Conservation (phyloP, 2,888 invertebrate genomes). For the Apamea crenata region DNA sequence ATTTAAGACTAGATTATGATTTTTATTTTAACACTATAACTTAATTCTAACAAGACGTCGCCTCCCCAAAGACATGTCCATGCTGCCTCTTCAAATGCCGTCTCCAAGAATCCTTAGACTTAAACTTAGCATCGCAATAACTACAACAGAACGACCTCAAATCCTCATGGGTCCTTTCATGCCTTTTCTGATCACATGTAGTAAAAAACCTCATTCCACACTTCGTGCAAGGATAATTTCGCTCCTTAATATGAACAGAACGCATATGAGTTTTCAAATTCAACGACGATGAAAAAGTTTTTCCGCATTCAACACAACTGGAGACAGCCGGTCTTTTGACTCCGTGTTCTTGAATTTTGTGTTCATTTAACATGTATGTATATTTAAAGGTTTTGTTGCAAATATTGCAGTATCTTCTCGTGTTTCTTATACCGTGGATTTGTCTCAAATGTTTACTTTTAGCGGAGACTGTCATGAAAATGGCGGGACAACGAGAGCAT, state of each 20-base stretch:
- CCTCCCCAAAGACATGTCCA: conserved; percentile 47
- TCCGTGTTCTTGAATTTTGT: conserved; percentile 73
- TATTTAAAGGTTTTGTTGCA: conserved; percentile 72
- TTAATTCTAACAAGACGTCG: background rate
- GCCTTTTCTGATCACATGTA: conserved; percentile 71
- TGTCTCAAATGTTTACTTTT: conserved; percentile 58
- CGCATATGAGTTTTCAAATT: conserved; percentile 74
- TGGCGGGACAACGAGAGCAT: conserved; percentile 72
- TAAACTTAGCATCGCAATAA: conserved; percentile 73
- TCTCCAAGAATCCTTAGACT: conserved; percentile 75
- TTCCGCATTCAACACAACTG: conserved; percentile 73
- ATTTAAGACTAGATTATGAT: background rate
- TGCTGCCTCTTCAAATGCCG: conserved; percentile 76
- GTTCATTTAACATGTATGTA: conserved; percentile 67
- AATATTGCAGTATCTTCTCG: conserved; percentile 62
- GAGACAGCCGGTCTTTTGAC: conserved; percentile 57
- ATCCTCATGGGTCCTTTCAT: conserved; percentile 75
- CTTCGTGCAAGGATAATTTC: conserved; percentile 70
- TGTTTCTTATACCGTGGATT: conserved; percentile 52
- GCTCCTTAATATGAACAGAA: conserved; percentile 73
- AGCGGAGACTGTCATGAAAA: conserved; percentile 63
- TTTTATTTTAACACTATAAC: background rate
- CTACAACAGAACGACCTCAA: conserved; percentile 71
- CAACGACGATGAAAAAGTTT: conserved; percentile 66
- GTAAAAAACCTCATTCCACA: conserved; percentile 77